Evolutionary conservation across 1,140 invertebrate species (phyloP), one percentile per base, ranked within the genome.

Genomic region (Camponotus vicinus): DNA sequence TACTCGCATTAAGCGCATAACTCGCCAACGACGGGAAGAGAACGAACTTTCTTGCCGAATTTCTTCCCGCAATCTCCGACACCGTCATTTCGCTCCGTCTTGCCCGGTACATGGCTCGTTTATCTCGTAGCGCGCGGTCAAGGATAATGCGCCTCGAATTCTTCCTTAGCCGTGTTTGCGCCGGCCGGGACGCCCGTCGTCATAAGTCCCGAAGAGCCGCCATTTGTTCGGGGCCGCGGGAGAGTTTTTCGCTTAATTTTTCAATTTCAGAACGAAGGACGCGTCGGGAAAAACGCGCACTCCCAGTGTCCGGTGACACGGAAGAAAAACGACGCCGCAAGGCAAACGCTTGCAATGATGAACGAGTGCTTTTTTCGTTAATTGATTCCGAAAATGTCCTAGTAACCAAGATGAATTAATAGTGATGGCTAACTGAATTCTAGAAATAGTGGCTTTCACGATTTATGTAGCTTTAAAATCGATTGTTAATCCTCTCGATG

Each of bases 191-290:
- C 42, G 61, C 32, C 49, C 34, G 78, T 67, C 69, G 69, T 82
- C 79, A 73, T 82, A 83, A 83, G 79, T 61, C 55, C 69, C 69
- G 69, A 83, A 83, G 69, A 63, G 79, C 40, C 69, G 69, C 69
- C 79, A 73, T 83, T 83, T 75, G 79, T 83, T 75, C 79, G 79
- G 79, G 52, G 15, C 11, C 79, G 67, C 37, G 52, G 1, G 27
- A 32, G 49, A 80, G 79, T 83, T 83, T 83, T 83, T 83, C 79
- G 69, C 52, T 83, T 83, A 83, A 83, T 83, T 83, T 83, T 83
- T 83, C 79, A 83, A 73, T 83, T 83, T 83, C 57, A 83, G 69
- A 4, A 71, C 27, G 61, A 75, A 83, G 69, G 40, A 73, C 79
- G 40, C 40, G 69, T 40, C 67, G 18, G 32, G 69, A 61, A 75